Evolutionary conservation across 2,888 invertebrate genomes (phyloP).

Genomic region (Villa cingulata): DNA sequence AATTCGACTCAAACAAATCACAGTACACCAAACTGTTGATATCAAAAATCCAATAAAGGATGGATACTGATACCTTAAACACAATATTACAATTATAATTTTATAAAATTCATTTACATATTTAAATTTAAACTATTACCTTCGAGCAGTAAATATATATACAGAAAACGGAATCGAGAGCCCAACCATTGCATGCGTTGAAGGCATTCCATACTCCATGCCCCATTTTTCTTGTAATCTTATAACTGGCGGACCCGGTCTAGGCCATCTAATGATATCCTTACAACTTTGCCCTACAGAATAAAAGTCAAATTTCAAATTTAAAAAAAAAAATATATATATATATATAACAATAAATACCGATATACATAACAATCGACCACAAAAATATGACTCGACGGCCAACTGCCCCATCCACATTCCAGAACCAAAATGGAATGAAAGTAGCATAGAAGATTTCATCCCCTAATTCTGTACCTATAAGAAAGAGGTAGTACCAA

Average conservation of each 20-base stretch:
- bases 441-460: slow-evolving; percentile 84
- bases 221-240: slow-evolving; percentile 79
- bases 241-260: slow-evolving; percentile 73
- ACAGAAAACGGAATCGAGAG: slow-evolving; percentile 78
- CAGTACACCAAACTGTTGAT: slow-evolving; percentile 53
- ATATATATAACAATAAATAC: slow-evolving; percentile 33
- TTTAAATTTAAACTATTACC: slow-evolving; percentile 12
- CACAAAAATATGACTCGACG: slow-evolving; percentile 69
- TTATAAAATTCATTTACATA: not conserved
- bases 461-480: slow-evolving; percentile 80
- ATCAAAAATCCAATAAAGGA: slow-evolving; percentile 43
- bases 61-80: slow-evolving; percentile 55
- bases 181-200: slow-evolving; percentile 86
- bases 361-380: slow-evolving; percentile 73
- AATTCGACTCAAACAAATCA: slow-evolving; percentile 72
- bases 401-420: slow-evolving; percentile 76
- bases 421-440: slow-evolving; percentile 92
- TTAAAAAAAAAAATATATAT: not conserved
- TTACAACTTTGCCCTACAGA: slow-evolving; percentile 69
- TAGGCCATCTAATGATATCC: slow-evolving; percentile 74
- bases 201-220: slow-evolving; percentile 88
- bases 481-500: slow-evolving; percentile 72
- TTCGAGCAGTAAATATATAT: slow-evolving; percentile 59
- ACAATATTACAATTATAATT: not conserved
- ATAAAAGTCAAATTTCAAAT: not conserved